Conservation (phyloP, 2,113 vertebrate genomes). For the Furnarius figulus region DNA sequence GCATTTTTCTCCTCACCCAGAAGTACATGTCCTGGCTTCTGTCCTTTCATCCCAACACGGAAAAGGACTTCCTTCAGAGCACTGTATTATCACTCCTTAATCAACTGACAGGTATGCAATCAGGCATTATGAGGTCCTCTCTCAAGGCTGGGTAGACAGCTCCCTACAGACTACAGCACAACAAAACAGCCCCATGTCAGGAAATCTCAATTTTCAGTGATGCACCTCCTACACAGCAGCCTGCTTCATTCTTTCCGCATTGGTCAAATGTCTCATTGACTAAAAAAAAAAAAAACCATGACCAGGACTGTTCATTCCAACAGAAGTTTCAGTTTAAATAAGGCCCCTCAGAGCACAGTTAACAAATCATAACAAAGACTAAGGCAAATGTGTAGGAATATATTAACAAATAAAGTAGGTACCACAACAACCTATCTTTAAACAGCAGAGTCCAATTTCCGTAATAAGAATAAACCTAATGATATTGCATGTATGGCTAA, state of each 20-base stretch:
- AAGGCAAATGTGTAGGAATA: background rate
- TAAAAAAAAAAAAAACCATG: background rate
- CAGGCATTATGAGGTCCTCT: background rate
- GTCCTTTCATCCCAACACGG: background rate
- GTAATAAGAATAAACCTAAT: background rate
- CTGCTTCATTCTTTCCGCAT: background rate
- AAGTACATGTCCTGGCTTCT: background rate
- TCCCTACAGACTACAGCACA: background rate
- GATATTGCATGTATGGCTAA: background rate
- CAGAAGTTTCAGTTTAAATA: background rate
- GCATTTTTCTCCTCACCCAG: background rate
- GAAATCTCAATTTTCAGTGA: background rate
- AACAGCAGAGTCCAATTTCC: background rate
- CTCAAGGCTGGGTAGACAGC: background rate
- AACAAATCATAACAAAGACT: background rate
- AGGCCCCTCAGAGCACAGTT: background rate
- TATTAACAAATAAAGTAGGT: background rate
- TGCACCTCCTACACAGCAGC: background rate
- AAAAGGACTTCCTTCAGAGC: background rate
- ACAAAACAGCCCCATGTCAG: background rate
- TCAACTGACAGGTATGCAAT: background rate
- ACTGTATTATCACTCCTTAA: background rate
- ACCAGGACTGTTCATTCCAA: background rate
- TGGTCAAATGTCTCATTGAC: background rate
- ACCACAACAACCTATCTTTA: background rate